A percentile compares a stretch with the other conserved stretches of the same genome.
phyloP scores from a whole-genome alignment of 2,113 vertebrate genomes.

The Telmatochromis brichardi region DNA sequence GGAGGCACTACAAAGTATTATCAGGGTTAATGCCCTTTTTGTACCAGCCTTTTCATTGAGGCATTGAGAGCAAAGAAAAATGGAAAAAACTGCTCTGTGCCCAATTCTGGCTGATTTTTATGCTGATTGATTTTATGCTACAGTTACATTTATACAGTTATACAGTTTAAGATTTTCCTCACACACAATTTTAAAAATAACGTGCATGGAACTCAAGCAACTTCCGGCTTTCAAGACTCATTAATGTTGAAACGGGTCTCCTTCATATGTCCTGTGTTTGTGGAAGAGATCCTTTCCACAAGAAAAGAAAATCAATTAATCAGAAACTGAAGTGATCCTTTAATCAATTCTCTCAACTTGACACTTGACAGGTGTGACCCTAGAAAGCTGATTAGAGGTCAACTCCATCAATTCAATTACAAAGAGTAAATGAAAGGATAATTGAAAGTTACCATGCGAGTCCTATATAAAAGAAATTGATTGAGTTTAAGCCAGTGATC shows the following conservation, averaged over 20 bases:
- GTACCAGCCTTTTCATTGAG: neutral
- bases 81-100: neutral
- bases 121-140: neutral
- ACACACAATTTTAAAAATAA: neutral
- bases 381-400: constrained; percentile 26
- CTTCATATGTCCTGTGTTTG: neutral
- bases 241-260: neutral
- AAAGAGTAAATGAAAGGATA: neutral
- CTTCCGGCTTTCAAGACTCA: neutral
- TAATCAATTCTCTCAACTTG: constrained; percentile 46
- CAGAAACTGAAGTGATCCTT: constrained; percentile 11
- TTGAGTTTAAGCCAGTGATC: neutral
- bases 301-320: constrained; percentile 36
- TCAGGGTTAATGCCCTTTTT: neutral
- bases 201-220: neutral
- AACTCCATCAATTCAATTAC: constrained; percentile 27
- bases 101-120: neutral
- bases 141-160: neutral
- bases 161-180: neutral
- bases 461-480: neutral
- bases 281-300: neutral
- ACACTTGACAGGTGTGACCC: constrained; percentile 32
- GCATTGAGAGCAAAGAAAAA: neutral
- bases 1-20: neutral
- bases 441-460: neutral